Conservation (phyloP, 2,113 vertebrate genomes). For the Patagioenas fasciata region DNA sequence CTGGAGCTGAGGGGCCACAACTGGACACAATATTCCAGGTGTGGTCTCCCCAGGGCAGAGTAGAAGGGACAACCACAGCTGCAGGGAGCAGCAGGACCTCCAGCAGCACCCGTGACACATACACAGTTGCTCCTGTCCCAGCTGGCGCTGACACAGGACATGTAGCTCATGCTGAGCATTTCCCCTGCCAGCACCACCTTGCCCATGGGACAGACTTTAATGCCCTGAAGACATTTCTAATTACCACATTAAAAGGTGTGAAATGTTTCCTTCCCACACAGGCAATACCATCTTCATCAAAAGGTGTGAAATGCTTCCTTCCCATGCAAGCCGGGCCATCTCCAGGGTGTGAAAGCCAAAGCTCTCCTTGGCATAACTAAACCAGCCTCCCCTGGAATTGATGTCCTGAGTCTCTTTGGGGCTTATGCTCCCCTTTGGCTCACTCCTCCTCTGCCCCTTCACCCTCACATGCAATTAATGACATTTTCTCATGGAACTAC, state of each 20-base stretch:
- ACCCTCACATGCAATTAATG: background rate
- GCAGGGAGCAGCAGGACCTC: background rate
- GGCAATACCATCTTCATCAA: no score
- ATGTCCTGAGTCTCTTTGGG: background rate
- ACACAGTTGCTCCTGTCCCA: fast-evolving
- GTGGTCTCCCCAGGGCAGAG: no score
- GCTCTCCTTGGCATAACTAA: background rate
- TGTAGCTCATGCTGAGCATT: fast-evolving
- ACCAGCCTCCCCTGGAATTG: background rate
- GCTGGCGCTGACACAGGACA: background rate
- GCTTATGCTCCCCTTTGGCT: background rate
- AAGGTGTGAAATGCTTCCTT: no score
- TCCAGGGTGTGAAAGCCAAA: background rate
- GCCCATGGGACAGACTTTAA: background rate
- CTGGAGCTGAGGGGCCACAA: no score
- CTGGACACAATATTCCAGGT: no score
- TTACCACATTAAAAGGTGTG: background rate
- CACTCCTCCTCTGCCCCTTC: fast-evolving
- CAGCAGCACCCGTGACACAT: background rate
- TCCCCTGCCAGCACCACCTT: fast-evolving
- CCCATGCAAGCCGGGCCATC: background rate
- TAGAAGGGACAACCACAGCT: background rate
- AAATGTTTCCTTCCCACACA: background rate
- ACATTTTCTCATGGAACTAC: background rate
- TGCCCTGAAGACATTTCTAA: background rate